Base-by-base conservation (phyloP, 37 sponge, comb jelly and placozoan genomes). In the Theonella swinhoei region DNA sequence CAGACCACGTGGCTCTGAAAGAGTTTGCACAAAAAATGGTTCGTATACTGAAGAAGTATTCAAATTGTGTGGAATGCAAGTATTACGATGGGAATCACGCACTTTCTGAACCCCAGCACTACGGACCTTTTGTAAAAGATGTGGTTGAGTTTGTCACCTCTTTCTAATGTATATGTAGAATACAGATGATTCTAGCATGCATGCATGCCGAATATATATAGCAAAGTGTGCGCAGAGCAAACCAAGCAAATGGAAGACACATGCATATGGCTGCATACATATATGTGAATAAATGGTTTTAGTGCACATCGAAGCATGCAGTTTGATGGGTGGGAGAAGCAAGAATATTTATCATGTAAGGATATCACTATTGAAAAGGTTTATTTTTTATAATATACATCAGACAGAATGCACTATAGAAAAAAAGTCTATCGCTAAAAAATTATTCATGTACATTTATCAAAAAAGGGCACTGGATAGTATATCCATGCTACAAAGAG, bases 31-130 rank as follows among this genome's bases (percentile, higher is more conserved):
- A 82, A 30, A 81, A 83, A 60, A 81, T 88, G 88, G 72, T 76
- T 25, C 37, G 4, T 3, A 62, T 88, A 2, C 47, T 88, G 43
- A 75, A 74, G 34, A 42, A 33, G 23, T 58, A 34, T 29, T 37
- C 73, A 35, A 39, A 42, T 20, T 7, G 14, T 1, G 88, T 82
- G 32, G 71, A 88, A 54, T 62, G 62, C 33, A 60, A 54, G 24
- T 87, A 80, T 54, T 75, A 80, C 22, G 26, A 22, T 69, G 82
- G 88, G 31, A 30, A 88, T 25, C 83, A 88, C 70, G 78, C 71
- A 29, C 64, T 81, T 24, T 66, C 68, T 29, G 29, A 68, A 11
- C 47, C 33, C 22, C 42, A 65, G 31, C 42, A 36, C 24, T 68
- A 82, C 42, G 17, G 60, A 61, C 76, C 88, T 24, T 88, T 88